These are phyloP conservation scores for Ypsolopha scabrella DNA, from an alignment of 2,888 invertebrate species.

Conservation along the genomic window DNA sequence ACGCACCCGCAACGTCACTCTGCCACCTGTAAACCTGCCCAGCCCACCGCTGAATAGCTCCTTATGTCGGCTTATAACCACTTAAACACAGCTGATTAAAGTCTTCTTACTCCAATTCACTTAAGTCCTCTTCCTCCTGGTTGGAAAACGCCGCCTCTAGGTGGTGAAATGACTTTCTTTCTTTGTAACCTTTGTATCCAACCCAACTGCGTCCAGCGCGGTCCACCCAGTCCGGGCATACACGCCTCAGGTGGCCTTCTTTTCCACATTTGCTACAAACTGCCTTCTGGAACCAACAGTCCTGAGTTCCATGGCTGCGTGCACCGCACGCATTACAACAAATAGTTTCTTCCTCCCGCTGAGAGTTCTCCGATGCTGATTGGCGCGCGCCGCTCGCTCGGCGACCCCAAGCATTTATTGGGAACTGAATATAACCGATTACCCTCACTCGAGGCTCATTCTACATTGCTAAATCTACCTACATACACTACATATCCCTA, in stretches of 20 bases:
- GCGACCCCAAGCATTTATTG: too few species aligned
- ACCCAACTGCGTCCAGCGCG: not conserved
- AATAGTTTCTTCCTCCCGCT: not conserved
- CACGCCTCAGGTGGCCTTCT: not conserved
- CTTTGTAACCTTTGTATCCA: not conserved
- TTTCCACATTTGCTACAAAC: not conserved
- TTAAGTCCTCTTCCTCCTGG: not conserved
- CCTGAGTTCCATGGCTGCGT: not conserved
- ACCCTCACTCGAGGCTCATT: too few species aligned
- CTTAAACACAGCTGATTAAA: not conserved
- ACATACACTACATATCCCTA: too few species aligned
- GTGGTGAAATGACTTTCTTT: not conserved
- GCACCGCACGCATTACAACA: not conserved
- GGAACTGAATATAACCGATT: too few species aligned
- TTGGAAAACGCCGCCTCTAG: not conserved
- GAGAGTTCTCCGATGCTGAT: not conserved
- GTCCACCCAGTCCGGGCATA: not conserved
- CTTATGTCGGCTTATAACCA: not conserved
- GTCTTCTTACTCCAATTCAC: not conserved
- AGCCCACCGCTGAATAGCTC: too few species aligned
- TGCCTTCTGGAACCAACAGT: not conserved
- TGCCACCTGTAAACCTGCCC: too few species aligned
- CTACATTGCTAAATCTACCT: too few species aligned
- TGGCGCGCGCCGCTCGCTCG: too few species aligned
- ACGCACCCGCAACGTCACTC: too few species aligned